Percentiles rank a stretch among this genome's conserved stretches.
These are phyloP conservation scores for Drosophila gunungcola DNA, from an alignment of 1,140 invertebrate species.

Conservation along the genomic window DNA sequence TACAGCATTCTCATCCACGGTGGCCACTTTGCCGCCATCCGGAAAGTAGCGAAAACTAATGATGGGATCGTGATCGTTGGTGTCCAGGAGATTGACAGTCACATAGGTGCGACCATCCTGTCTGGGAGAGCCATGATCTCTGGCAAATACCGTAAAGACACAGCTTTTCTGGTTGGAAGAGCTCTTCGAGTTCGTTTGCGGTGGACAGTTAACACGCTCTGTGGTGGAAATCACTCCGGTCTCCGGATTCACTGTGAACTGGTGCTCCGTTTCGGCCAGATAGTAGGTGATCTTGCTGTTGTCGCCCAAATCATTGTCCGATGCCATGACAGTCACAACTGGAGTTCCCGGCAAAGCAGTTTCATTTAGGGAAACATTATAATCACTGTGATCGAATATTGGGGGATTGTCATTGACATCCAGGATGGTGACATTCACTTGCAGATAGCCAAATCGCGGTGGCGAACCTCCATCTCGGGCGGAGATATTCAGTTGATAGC, in stretches of 20 bases:
- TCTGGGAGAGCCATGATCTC: constrained; percentile 95
- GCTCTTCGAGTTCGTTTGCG: constrained; percentile 77
- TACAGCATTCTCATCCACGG: constrained; percentile 96
- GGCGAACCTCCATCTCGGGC: constrained; percentile 94
- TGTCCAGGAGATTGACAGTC: constrained; percentile 96
- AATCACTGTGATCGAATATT: constrained; percentile 96
- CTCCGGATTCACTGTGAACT: constrained; percentile 95
- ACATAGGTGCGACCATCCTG: constrained; percentile 97
- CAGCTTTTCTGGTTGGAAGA: constrained; percentile 91
- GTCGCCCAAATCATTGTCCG: constrained; percentile 95
- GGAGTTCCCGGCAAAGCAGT: constrained; percentile 94
- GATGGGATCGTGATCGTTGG: constrained; percentile 97
- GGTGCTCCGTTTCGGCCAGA: constrained; percentile 92
- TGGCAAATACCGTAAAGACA: constrained; percentile 96
- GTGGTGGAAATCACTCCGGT: constrained; percentile 93
- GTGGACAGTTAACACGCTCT: constrained; percentile 90
- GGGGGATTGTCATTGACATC: constrained; percentile 98
- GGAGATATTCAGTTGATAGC: constrained; percentile 95
- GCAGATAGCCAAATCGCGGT: constrained; percentile 91
- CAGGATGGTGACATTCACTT: constrained; percentile 95
- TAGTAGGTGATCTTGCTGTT: constrained; percentile 97
- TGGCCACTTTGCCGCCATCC: constrained; percentile 89
- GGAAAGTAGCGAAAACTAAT: constrained; percentile 96
- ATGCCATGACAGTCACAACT: constrained; percentile 95
- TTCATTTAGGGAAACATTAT: constrained; percentile 95